These are phyloP conservation scores for Poecilia latipinna DNA, from an alignment of 2,113 vertebrate species.

Conservation along the genomic window DNA sequence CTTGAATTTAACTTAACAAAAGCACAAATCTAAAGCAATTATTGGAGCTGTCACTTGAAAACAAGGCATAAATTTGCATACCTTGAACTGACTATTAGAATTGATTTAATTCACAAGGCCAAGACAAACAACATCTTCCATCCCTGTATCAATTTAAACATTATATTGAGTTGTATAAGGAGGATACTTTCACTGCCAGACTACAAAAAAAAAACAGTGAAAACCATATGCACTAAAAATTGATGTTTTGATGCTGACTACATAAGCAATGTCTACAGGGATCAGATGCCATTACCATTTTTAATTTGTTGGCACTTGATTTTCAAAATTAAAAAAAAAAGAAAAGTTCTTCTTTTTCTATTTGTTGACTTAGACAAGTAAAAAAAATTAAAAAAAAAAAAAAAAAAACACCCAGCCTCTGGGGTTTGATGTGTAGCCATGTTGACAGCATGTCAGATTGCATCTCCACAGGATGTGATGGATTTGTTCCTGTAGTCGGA, in stretches of 20 bases:
- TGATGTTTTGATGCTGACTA: not conserved
- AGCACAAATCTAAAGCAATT: too few species aligned
- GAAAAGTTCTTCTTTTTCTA: not conserved
- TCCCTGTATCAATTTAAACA: not conserved
- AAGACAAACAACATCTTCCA: not conserved
- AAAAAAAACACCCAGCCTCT: slow-evolving; percentile 23
- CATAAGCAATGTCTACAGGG: slow-evolving; percentile 2
- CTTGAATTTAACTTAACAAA: too few species aligned
- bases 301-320: slow-evolving; percentile 4
- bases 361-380: not conserved
- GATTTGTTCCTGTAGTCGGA: slow-evolving; percentile 61
- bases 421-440: slow-evolving; percentile 55
- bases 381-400: not conserved
- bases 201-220: not conserved
- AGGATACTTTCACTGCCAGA: slow-evolving; percentile 2
- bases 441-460: slow-evolving; percentile 62
- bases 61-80: too few species aligned
- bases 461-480: slow-evolving; percentile 56
- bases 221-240: not conserved
- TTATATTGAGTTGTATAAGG: not conserved
- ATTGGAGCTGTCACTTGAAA: too few species aligned
- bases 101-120: not conserved
- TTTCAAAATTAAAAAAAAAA: not conserved
- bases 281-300: slow-evolving; percentile 10
- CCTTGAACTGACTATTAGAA: too few species aligned